These are phyloP conservation scores for Ammodytes dubius DNA, from an alignment of 2,113 vertebrate species.

Conservation along the genomic window DNA sequence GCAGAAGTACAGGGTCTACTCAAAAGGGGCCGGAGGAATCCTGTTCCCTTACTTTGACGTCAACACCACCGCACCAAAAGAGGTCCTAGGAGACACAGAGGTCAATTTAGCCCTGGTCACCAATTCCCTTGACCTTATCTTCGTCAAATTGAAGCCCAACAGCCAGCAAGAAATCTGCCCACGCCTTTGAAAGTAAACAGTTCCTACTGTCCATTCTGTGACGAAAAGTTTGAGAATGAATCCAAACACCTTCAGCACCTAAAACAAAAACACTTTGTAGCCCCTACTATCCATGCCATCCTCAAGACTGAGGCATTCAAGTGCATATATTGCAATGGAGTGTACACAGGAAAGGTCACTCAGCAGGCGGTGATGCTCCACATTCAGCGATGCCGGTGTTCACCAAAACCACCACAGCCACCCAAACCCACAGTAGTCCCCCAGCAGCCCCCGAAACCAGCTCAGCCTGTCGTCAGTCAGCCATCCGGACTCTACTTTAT, in stretches of 20 bases:
- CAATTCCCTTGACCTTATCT: slow-evolving; percentile 87
- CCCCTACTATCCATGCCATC: slow-evolving; percentile 93
- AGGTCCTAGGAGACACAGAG: slow-evolving; percentile 91
- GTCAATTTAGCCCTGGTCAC: slow-evolving; percentile 92
- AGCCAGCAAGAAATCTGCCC: slow-evolving; percentile 67
- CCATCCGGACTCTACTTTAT: slow-evolving; percentile 57
- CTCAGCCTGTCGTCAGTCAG: slow-evolving; percentile 1
- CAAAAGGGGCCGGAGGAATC: slow-evolving; percentile 86
- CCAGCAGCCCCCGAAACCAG: slow-evolving; percentile 31
- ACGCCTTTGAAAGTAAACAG: slow-evolving; percentile 72
- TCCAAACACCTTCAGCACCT: slow-evolving; percentile 90
- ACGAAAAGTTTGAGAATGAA: slow-evolving; percentile 85
- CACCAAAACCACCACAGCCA: slow-evolving; percentile 85
- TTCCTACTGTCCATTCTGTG: slow-evolving; percentile 92
- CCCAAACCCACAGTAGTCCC: slow-evolving; percentile 52
- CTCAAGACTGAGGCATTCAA: slow-evolving; percentile 95
- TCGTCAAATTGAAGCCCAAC: slow-evolving; percentile 90
- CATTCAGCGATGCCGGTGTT: slow-evolving; percentile 91
- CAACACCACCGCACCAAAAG: slow-evolving; percentile 87
- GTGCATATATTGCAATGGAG: slow-evolving; percentile 96
- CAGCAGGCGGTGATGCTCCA: slow-evolving; percentile 94
- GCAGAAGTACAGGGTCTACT: slow-evolving; percentile 89
- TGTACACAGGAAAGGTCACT: slow-evolving; percentile 96
- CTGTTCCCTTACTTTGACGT: slow-evolving; percentile 95
- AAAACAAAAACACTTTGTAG: slow-evolving; percentile 94